Percentiles rank a stretch among this genome's conserved stretches.
Evolutionary conservation across 2,797 vertebrate species (phyloP).

Genomic region (Pseudochirops cupreus): DNA sequence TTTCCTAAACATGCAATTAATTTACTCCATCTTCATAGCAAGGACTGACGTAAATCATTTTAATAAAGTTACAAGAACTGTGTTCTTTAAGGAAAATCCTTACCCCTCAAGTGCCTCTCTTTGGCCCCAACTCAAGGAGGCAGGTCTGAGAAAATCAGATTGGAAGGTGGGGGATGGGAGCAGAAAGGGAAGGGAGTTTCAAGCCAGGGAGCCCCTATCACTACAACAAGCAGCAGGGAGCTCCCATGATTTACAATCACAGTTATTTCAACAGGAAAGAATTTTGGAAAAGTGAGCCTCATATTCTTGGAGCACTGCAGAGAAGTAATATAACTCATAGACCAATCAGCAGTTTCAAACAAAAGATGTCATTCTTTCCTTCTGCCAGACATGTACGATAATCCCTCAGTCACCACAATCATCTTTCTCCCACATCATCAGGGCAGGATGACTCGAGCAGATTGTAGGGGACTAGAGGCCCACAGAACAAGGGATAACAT

Average conservation of each 20-base stretch:
- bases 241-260: slow-evolving; percentile 30
- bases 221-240: neutral
- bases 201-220: neutral
- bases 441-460: slow-evolving; percentile 65
- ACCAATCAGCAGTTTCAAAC: slow-evolving; percentile 62
- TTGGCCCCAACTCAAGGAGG: neutral
- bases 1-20: slow-evolving; percentile 3
- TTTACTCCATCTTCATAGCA: slow-evolving; percentile 48
- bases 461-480: slow-evolving; percentile 70
- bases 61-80: slow-evolving; percentile 11
- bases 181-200: slow-evolving; percentile 17
- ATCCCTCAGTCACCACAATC: slow-evolving; percentile 66
- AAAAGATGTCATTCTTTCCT: slow-evolving; percentile 76
- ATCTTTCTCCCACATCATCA: slow-evolving; percentile 68
- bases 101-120: neutral
- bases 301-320: slow-evolving; percentile 44
- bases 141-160: slow-evolving; percentile 18
- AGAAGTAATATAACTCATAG: slow-evolving; percentile 60
- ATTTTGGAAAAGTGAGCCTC: slow-evolving; percentile 68
- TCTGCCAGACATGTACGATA: slow-evolving; percentile 55
- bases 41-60: neutral
- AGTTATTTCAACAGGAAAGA: slow-evolving; percentile 70
- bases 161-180: neutral
- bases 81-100: slow-evolving; percentile 21
- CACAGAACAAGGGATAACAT: neutral